Evolutionary conservation across 1,140 invertebrate species (phyloP).

Genomic region (Leptinotarsa lineolata): DNA sequence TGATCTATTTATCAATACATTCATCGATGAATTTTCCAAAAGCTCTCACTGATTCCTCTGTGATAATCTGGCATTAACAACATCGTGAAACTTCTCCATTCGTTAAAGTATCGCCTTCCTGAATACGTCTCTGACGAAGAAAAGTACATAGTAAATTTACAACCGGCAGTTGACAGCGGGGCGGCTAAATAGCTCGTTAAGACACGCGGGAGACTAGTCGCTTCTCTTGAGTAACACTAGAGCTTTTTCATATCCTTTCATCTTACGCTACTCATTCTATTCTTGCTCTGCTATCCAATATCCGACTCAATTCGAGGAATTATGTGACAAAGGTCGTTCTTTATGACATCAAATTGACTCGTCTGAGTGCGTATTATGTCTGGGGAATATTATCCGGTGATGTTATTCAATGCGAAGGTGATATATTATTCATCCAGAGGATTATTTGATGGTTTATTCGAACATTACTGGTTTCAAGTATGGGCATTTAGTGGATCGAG

Average conservation of each 20-base stretch:
- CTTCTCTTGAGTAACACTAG: constrained; percentile 28
- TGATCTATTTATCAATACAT: too few relatives aligned
- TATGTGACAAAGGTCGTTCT: constrained; percentile 34
- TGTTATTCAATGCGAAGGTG: constrained; percentile 2
- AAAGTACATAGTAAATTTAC: constrained; percentile 38
- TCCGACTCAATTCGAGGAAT: constrained; percentile 35
- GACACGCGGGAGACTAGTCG: constrained; percentile 34
- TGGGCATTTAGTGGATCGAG: too few relatives aligned
- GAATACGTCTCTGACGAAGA: background rate
- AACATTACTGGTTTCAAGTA: too few relatives aligned
- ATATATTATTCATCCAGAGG: background rate
- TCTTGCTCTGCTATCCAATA: constrained; percentile 35
- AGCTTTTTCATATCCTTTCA: constrained; percentile 36
- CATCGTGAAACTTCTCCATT: too few relatives aligned
- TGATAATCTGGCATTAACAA: too few relatives aligned
- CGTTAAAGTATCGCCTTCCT: background rate
- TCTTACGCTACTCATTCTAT: constrained; percentile 30
- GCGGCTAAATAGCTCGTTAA: constrained; percentile 41
- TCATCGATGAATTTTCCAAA: too few relatives aligned
- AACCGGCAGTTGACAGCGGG: constrained; percentile 36
- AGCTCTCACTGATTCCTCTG: too few relatives aligned
- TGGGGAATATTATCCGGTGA: background rate
- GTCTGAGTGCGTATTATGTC: constrained; percentile 7
- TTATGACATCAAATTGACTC: constrained; percentile 24
- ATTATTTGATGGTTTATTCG: background rate